phyloP scores from a whole-genome alignment of 2,113 vertebrate genomes.

The Tringa solitaria region DNA sequence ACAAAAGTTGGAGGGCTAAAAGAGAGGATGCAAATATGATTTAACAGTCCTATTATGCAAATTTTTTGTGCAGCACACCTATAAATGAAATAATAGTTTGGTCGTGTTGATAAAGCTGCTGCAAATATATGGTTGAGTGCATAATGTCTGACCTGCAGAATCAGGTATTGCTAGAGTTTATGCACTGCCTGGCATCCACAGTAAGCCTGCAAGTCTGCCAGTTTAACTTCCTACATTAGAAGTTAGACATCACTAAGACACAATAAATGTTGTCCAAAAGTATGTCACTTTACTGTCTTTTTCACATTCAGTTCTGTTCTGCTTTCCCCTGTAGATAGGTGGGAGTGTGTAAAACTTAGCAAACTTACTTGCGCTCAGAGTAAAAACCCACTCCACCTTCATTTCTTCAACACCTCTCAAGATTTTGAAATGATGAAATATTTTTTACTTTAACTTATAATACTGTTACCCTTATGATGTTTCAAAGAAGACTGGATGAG shows the following conservation, averaged over 20 bases:
- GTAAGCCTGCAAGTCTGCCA: background rate
- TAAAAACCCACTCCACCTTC: conserved; percentile 37
- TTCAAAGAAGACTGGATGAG: background rate
- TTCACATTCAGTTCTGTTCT: background rate
- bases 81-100: background rate
- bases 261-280: background rate
- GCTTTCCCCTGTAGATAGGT: background rate
- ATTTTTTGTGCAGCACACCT: background rate
- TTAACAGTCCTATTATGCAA: background rate
- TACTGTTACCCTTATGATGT: background rate
- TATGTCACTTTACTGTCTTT: background rate
- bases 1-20: background rate
- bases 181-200: background rate
- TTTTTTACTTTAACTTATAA: background rate
- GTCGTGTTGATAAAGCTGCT: background rate
- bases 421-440: conserved; percentile 5
- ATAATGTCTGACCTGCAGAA: background rate
- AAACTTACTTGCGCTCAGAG: background rate
- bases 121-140: background rate
- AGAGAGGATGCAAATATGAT: background rate
- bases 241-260: background rate
- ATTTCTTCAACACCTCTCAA: conserved; percentile 34
- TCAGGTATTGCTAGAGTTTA: background rate
- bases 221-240: background rate
- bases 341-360: background rate